A percentile compares a stretch with the other conserved stretches of the same genome.
Evolutionary conservation across 2,113 vertebrate genomes (phyloP).

Genomic region (Chaetura pelagica): DNA sequence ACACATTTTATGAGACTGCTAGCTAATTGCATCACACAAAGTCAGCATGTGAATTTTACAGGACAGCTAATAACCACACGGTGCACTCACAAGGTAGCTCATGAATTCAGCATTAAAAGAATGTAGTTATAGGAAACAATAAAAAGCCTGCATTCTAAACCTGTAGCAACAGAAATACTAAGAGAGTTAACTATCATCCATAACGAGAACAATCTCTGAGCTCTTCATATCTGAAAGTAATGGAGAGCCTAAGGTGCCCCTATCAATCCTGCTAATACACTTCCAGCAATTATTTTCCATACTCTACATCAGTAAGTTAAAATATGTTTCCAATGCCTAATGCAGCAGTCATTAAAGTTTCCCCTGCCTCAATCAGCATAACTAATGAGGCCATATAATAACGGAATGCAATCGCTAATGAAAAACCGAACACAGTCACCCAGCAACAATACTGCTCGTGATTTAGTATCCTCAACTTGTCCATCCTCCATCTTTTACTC

Average conservation of each 20-base stretch:
- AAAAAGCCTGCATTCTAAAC: conserved; percentile 43
- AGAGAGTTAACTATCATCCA: neutral
- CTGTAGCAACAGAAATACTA: conserved; percentile 36
- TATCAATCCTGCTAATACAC: conserved; percentile 43
- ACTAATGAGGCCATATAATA: conserved; percentile 49
- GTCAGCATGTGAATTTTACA: conserved; percentile 63
- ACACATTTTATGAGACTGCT: conserved; percentile 71
- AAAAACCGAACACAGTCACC: conserved; percentile 22
- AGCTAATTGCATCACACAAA: conserved; percentile 57
- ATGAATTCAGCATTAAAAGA: conserved; percentile 57
- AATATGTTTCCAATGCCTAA: conserved; percentile 39
- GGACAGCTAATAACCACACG: conserved; percentile 51
- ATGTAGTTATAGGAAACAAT: conserved; percentile 49
- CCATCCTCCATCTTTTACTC: conserved; percentile 58
- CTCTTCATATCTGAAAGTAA: neutral
- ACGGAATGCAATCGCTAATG: conserved; percentile 49
- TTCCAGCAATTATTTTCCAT: conserved; percentile 37
- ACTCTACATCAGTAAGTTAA: conserved; percentile 41
- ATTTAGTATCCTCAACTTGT: conserved; percentile 57
- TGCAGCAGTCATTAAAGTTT: conserved; percentile 46
- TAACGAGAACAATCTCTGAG: neutral
- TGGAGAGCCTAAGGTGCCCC: neutral
- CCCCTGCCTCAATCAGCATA: conserved; percentile 40
- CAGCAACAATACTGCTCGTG: neutral
- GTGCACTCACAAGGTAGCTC: neutral